Conservation (phyloP, 2,797 vertebrate genomes). For the Petrocephalus sullivani region DNA sequence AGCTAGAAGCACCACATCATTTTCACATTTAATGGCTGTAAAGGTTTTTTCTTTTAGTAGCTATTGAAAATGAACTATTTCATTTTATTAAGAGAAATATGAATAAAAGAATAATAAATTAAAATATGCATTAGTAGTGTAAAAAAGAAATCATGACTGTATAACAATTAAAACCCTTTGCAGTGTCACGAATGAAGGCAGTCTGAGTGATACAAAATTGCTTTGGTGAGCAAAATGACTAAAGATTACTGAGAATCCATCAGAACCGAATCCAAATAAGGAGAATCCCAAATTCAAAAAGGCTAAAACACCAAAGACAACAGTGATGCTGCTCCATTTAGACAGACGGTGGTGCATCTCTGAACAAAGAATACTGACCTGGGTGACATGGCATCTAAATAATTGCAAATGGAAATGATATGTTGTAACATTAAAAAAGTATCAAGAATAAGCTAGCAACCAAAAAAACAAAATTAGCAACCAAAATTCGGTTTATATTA, state of each 20-base stretch:
- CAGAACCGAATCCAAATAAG: not conserved
- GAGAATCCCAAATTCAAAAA: not conserved
- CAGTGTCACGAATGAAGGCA: not conserved
- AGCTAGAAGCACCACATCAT: not conserved
- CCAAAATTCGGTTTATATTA: not conserved
- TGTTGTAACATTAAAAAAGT: not conserved
- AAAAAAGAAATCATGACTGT: not conserved
- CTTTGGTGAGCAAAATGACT: not conserved
- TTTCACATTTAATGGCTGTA: not conserved
- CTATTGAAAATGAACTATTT: not conserved
- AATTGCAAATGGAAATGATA: not conserved
- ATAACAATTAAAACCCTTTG: not conserved
- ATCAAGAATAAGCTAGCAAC: not conserved
- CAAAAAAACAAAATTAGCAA: not conserved
- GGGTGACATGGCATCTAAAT: not conserved
- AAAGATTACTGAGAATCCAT: not conserved
- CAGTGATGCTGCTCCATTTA: not conserved
- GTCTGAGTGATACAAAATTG: not conserved
- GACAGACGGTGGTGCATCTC: not conserved
- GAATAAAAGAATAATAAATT: not conserved
- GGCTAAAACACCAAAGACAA: not conserved
- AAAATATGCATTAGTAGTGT: not conserved
- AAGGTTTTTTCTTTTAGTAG: not conserved
- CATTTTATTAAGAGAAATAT: not conserved
- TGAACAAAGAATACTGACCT: not conserved